These are phyloP conservation scores for Rotaria socialis DNA, from an alignment of 2,888 invertebrate species.

Conservation along the genomic window DNA sequence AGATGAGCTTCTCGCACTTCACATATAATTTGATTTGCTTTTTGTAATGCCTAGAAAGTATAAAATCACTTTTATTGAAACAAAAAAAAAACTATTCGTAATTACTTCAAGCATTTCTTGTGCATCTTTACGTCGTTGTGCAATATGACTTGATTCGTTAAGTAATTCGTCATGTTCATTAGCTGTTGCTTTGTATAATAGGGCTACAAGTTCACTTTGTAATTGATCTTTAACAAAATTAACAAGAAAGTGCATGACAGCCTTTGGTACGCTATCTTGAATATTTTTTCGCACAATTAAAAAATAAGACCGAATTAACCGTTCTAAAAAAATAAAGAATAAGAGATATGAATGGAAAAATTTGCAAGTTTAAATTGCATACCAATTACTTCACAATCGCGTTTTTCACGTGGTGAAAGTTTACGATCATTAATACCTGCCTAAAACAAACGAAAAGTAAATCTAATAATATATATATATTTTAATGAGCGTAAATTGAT, in stretches of 20 bases:
- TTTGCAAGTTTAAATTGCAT: constrained; percentile 50
- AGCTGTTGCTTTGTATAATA: constrained; percentile 78
- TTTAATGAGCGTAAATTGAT: too few relatives aligned
- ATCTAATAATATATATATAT: too few relatives aligned
- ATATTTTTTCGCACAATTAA: constrained; percentile 96
- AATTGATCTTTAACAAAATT: constrained; percentile 93
- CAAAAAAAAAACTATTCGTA: not conserved
- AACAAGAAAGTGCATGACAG: constrained; percentile 98
- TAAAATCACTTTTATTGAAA: not conserved
- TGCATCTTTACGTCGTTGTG: constrained; percentile 87
- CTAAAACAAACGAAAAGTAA: not conserved
- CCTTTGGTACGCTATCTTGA: constrained; percentile 97
- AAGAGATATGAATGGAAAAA: not conserved
- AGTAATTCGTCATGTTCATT: constrained; percentile 74
- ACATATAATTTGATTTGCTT: constrained; percentile 44
- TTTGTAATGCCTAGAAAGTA: constrained; percentile 40
- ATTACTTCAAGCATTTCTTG: constrained; percentile 72
- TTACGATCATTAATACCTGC: constrained; percentile 27
- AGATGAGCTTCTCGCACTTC: constrained; percentile 43
- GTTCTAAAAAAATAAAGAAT: constrained; percentile 66
- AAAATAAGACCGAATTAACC: constrained; percentile 94
- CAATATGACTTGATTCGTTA: constrained; percentile 94
- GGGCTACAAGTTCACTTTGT: constrained; percentile 94
- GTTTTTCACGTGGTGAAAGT: constrained; percentile 71
- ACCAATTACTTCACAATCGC: constrained; percentile 95